Base-by-base conservation (phyloP, 2,113 vertebrate genomes). In the Leptodactylus fuscus region DNA sequence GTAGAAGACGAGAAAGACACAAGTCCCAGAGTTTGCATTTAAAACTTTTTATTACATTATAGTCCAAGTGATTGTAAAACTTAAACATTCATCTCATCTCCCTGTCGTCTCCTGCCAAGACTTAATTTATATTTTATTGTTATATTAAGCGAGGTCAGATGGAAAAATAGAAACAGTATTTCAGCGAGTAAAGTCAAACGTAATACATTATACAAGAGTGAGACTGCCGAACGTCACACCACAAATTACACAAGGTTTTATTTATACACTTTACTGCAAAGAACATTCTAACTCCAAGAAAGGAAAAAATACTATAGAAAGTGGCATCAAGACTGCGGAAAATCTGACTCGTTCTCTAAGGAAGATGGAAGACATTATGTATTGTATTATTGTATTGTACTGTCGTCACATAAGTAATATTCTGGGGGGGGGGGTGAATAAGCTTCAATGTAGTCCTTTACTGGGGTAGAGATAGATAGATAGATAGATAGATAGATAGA, bases 41-140 rank as follows among this genome's bases (percentile, higher is more conserved):
- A 11, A 32, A 22, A 36, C 48, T 34, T 75, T 74, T 46, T 58
- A 75, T 76, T 76, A 22, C 73, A 67, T 84, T 65, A 65, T 36
- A 48, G 55, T 53, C 18, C 27, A 46, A 69, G 27, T 34, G 44
- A 49, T 65, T 34, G 55, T 67, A 22, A 29, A 77, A 34, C 67
- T 58, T 51, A 69, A 73, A 77, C 74, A 77, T 84, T 77, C 53
- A 36, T 84, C 55, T 84, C 16, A 51, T 32, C 29, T 65, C 55
- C 29, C 27, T 29, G 48, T 36, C 10, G 55, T 77, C 44, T 84
- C 44, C 41, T 77, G 82, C 82, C 82, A 84, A 65, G 29, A 51
- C 58, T 84, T 84, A 62, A 77, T 84, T 77, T 77, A 84, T 76
- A 51, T 49, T 76, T 84, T 84, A 83, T 74, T 83, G 82, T 76